Evolutionary conservation across 2,888 invertebrate species (phyloP).

Genomic region (Corythucha ciliata): DNA sequence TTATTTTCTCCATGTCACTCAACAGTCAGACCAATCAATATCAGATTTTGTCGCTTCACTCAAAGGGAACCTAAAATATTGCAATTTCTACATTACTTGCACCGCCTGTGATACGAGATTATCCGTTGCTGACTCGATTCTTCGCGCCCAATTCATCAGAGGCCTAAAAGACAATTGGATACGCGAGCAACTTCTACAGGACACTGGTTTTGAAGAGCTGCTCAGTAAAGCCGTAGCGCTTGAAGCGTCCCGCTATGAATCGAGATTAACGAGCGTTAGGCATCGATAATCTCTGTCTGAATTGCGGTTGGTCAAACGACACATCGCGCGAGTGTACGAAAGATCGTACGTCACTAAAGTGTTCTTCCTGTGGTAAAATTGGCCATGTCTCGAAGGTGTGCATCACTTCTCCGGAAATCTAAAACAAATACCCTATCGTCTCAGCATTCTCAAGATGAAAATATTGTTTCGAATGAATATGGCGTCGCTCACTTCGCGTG

Average conservation of each 20-base stretch:
- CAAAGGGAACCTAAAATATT: conserved; percentile 14
- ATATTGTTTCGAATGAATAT: too few species aligned
- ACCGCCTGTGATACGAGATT: conserved; percentile 7
- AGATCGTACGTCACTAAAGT: too few species aligned
- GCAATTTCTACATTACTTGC: conserved; percentile 14
- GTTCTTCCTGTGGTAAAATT: too few species aligned
- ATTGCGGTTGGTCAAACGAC: too few species aligned
- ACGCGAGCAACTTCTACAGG: conserved; percentile 12
- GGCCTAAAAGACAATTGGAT: conserved; percentile 19
- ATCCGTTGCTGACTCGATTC: conserved; percentile 14
- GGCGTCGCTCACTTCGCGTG: too few species aligned
- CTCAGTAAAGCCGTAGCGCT: background rate
- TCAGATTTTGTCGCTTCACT: conserved; percentile 22
- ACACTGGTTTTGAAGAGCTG: background rate
- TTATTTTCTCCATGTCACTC: conserved; percentile 19
- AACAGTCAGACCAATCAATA: conserved; percentile 21
- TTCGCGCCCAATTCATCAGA: conserved; percentile 18
- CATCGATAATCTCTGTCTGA: too few species aligned
- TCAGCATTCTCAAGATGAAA: too few species aligned
- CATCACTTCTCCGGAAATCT: too few species aligned
- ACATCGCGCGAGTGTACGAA: too few species aligned
- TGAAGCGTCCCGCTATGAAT: background rate
- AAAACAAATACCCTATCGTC: too few species aligned
- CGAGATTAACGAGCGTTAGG: background rate
- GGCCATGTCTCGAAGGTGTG: too few species aligned